Base-by-base conservation (phyloP, 2,113 vertebrate genomes). In the Phalacrocorax aristotelis region DNA sequence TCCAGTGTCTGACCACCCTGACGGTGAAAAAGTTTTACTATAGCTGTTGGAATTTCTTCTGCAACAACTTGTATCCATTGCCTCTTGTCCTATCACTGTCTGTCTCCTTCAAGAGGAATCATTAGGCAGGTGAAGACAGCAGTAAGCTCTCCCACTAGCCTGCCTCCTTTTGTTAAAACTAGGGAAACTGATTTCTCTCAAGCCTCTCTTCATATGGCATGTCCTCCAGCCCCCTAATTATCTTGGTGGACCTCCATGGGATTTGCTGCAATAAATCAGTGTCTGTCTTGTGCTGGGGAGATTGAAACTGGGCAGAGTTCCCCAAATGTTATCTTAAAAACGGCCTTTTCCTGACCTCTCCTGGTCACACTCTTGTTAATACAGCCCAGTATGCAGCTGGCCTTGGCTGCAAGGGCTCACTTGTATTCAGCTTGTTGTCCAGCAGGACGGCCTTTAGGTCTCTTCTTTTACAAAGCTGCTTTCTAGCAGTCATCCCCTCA, bases 61-160 rank as follows among this genome's bases (percentile, higher is more conserved):
- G 19, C 36, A 57, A 36, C 1, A 2, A 49, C 9, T 62, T 70
- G 10, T 10, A 3, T 62, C 13, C 4, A 0, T 36, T 70, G 8
- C 15, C 12, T 76, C 38, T 51, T 75, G 54, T 61, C 15, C n/a
- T 62, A 9, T 44, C 14, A 22, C 30, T 18, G 27, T 60, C 20
- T 72, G 36, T 52, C 27, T 76, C 30, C 42, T 65, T 65, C 51
- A 58, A 25, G 51, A 72, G 26, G 10, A 49, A 21, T 32, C 8
- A 8, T 54, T 48, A 42, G n/a, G 19, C 48, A 70, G 38, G 61
- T 48, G 25, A 83, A 62, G 34, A 48, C 62, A 69, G 46, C 29
- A 69, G 8, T 76, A 54, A 76, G 13, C 62, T 54, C 29, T 69
- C 48, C 38, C 1, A 1, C 34, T 48, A 61, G 34, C 16, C 25